A percentile compares a stretch with the other conserved stretches of the same genome.
These are phyloP conservation scores for Lypha dubia DNA, from an alignment of 2,888 invertebrate species.

Conservation along the genomic window DNA sequence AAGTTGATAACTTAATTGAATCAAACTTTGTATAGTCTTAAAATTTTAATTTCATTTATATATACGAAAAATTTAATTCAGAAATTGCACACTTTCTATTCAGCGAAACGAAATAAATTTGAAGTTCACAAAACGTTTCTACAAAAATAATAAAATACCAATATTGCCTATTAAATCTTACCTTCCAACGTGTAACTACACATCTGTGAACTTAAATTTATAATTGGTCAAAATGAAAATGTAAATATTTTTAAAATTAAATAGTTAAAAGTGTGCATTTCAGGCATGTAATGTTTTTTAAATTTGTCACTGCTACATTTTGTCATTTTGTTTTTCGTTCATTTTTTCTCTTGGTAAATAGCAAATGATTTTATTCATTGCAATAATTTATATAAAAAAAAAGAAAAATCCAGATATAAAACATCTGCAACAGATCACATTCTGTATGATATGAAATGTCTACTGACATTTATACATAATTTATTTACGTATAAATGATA, in stretches of 20 bases:
- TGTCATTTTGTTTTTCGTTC: background rate
- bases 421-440: constrained; percentile 32
- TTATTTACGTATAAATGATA: constrained; percentile 52
- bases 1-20: too few relatives aligned
- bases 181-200: too few relatives aligned
- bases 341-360: background rate
- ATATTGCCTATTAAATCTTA: too few relatives aligned
- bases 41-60: too few relatives aligned
- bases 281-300: constrained; percentile 4
- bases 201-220: too few relatives aligned
- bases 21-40: too few relatives aligned
- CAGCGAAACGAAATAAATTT: too few relatives aligned
- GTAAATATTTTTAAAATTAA: background rate
- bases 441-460: constrained; percentile 31
- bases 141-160: too few relatives aligned
- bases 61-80: too few relatives aligned
- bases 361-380: constrained; percentile 13
- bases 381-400: too few relatives aligned
- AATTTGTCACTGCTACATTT: constrained; percentile 18
- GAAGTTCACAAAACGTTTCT: too few relatives aligned
- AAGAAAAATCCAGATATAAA: constrained; percentile 25
- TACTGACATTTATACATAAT: constrained; percentile 55
- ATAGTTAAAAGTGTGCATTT: background rate
- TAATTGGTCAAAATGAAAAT: background rate
- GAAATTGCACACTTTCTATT: too few relatives aligned